phyloP scores from a whole-genome alignment of 2,888 invertebrate genomes.

The Petrolisthes manimaculis region DNA sequence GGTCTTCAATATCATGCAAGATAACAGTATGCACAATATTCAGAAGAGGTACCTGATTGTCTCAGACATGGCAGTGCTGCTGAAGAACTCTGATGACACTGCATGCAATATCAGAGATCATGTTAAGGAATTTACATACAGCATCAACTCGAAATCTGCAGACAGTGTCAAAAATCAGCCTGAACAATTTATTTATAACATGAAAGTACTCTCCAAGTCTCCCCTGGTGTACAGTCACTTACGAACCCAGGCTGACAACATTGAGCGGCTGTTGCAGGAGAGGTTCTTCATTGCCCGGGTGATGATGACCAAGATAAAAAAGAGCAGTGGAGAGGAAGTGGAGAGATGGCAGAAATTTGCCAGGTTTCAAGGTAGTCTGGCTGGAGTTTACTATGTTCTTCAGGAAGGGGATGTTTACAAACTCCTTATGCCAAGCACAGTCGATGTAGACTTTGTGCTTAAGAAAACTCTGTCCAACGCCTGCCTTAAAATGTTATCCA shows the following conservation, averaged over 20 bases:
- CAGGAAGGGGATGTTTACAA: conserved; percentile 22
- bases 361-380: conserved; percentile 19
- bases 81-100: neutral
- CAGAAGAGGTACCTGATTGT: conserved; percentile 30
- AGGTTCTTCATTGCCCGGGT: conserved; percentile 28
- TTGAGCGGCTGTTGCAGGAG: neutral
- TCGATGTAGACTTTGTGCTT: neutral
- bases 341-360: conserved; percentile 29
- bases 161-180: no score
- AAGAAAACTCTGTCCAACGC: conserved; percentile 3
- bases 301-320: neutral
- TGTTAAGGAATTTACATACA: no score
- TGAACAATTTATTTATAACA: neutral
- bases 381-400: conserved; percentile 14
- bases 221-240: neutral
- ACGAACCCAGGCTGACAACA: neutral
- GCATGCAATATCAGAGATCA: no score
- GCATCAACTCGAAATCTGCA: no score
- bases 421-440: neutral
- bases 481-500: neutral
- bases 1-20: conserved; percentile 5
- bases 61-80: neutral
- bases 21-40: neutral
- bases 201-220: neutral
- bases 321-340: no score